These are phyloP conservation scores for Rallus limicola DNA, from an alignment of 2,113 vertebrate species.

Conservation along the genomic window DNA sequence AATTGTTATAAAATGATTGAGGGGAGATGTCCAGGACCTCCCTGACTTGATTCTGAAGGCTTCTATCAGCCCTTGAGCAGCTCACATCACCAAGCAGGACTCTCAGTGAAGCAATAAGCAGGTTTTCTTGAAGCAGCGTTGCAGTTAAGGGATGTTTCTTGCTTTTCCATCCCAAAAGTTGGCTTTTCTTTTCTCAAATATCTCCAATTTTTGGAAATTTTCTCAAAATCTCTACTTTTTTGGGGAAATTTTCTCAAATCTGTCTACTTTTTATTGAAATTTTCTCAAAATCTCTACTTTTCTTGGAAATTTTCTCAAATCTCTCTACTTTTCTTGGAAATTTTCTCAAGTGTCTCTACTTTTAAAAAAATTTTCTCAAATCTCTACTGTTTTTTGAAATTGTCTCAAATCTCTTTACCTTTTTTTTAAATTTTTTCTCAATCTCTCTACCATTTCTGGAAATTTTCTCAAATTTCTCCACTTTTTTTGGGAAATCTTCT, in stretches of 20 bases:
- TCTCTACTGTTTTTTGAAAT: too few species aligned
- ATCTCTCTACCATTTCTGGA: too few species aligned
- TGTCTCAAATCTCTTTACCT: too few species aligned
- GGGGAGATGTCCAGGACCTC: background rate
- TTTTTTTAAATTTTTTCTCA: too few species aligned
- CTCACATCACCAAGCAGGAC: background rate
- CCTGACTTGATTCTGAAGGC: background rate
- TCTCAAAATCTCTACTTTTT: too few species aligned
- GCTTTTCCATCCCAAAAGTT: background rate
- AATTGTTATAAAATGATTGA: background rate
- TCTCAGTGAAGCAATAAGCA: background rate
- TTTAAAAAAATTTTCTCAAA: too few species aligned
- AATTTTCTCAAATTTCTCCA: too few species aligned
- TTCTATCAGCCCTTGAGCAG: background rate
- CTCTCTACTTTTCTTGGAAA: too few species aligned
- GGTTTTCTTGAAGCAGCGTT: background rate
- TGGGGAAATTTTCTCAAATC: too few species aligned
- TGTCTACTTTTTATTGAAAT: background rate
- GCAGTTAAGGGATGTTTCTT: background rate
- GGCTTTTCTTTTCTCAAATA: background rate
- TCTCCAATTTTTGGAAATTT: background rate
- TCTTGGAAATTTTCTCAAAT: background rate
- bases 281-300: too few species aligned
- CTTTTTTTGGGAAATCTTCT: too few species aligned
- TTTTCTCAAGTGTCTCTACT: too few species aligned